Evolutionary conservation across 2,888 invertebrate species (phyloP).

Genomic region (Acronicta alni): DNA sequence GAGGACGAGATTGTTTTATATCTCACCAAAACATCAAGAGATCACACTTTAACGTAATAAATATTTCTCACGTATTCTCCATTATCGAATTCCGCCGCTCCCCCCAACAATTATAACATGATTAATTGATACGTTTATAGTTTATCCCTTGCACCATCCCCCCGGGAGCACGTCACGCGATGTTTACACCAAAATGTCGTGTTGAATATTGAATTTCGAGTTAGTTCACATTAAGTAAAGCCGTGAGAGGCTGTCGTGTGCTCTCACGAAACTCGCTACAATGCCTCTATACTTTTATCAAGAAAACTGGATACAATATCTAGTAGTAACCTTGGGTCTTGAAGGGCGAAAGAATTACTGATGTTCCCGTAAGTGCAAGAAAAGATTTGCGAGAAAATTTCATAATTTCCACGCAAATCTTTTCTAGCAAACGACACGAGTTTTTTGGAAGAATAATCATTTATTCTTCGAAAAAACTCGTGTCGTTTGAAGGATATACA

Average conservation of each 20-base stretch:
- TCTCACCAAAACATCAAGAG: too few species aligned
- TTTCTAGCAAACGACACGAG: too few species aligned
- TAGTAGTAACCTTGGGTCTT: slow-evolving; percentile 17
- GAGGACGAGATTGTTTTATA: too few species aligned
- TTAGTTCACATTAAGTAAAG: slow-evolving; percentile 75
- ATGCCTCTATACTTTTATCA: slow-evolving; percentile 19
- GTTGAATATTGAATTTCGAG: slow-evolving; percentile 85
- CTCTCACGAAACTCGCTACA: slow-evolving; percentile 29
- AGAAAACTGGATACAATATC: slow-evolving; percentile 18
- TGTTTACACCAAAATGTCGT: slow-evolving; percentile 84
- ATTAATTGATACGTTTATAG: slow-evolving; percentile 38
- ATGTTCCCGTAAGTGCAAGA: slow-evolving; percentile 15
- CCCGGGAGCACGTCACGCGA: slow-evolving; percentile 72
- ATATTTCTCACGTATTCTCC: too few species aligned
- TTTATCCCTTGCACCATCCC: slow-evolving; percentile 57
- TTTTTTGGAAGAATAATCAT: too few species aligned
- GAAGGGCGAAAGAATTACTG: slow-evolving; percentile 4
- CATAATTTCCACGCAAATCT: too few species aligned
- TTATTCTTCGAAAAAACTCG: neutral
- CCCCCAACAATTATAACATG: slow-evolving; percentile 31
- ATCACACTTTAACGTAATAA: too few species aligned
- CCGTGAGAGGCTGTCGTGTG: slow-evolving; percentile 41
- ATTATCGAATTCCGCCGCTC: too few species aligned
- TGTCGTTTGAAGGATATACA: slow-evolving; percentile 3
- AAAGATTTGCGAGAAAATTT: slow-evolving; percentile 17